These are phyloP conservation scores for Potamilus streckersoni DNA, from an alignment of 1,140 invertebrate genomes.

Conservation along the genomic window DNA sequence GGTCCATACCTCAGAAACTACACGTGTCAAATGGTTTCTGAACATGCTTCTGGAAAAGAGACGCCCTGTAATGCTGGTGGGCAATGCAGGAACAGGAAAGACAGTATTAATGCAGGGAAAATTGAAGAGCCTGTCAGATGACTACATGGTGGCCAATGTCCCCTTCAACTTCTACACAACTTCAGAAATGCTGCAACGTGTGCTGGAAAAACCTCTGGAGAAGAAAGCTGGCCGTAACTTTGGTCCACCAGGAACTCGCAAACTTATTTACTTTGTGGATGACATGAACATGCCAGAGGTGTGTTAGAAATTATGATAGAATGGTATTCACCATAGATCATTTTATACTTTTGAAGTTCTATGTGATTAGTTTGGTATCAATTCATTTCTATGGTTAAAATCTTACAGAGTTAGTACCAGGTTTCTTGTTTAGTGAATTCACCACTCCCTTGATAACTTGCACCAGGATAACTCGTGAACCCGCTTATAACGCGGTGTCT, in stretches of 20 bases:
- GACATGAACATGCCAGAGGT: constrained; percentile 98
- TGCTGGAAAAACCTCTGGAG: constrained; percentile 94
- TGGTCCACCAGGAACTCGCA: constrained; percentile 94
- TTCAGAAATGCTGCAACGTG: constrained; percentile 95
- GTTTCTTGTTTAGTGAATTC: no score
- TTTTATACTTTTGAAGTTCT: no score
- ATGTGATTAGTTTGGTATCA: no score
- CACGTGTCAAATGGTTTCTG: constrained; percentile 88
- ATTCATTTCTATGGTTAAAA: no score
- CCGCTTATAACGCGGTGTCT: no score
- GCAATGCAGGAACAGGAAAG: constrained; percentile 77
- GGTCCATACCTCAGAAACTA: constrained; percentile 95
- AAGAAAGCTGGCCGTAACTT: constrained; percentile 97
- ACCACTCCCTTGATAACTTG: no score
- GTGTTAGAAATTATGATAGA: no score
- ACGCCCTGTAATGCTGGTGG: constrained; percentile 94
- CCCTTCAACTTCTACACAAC: constrained; percentile 98
- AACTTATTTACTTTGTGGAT: constrained; percentile 95
- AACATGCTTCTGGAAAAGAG: constrained; percentile 88
- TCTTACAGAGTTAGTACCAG: no score
- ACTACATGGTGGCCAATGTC: constrained; percentile 89
- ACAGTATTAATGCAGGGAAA: constrained; percentile 82
- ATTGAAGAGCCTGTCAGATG: constrained; percentile 82
- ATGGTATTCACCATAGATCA: no score
- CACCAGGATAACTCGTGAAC: no score